Percentiles rank a stretch among this genome's conserved stretches.
These are phyloP conservation scores for Hemiscyllium ocellatum DNA, from an alignment of 2,113 vertebrate species.

Conservation along the genomic window DNA sequence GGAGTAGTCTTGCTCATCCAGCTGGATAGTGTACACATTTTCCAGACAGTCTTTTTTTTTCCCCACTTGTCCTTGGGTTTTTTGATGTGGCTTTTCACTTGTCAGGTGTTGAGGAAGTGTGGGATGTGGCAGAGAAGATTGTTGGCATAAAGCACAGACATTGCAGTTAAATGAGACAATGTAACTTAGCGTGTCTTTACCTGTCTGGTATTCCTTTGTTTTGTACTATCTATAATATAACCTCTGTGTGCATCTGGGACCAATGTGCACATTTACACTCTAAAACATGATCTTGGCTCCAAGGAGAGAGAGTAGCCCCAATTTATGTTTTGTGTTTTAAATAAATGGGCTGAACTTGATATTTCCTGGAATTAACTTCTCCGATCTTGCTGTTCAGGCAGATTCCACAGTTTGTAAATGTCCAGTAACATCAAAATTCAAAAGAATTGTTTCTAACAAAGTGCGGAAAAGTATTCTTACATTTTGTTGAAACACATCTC, in stretches of 20 bases:
- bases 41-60: background rate
- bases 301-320: background rate
- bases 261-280: background rate
- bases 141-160: background rate
- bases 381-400: background rate
- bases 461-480: background rate
- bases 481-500: constrained; percentile 1
- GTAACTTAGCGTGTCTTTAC: background rate
- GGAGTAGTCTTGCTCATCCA: background rate
- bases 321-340: background rate
- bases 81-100: background rate
- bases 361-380: constrained; percentile 15
- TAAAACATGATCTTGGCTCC: background rate
- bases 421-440: background rate
- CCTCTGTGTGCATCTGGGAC: background rate
- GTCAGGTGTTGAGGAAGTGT: background rate
- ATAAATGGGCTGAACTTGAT: background rate
- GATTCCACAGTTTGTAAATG: background rate
- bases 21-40: background rate
- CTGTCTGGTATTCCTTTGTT: background rate
- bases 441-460: background rate
- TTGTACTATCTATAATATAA: background rate
- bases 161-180: background rate
- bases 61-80: background rate
- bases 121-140: background rate